Percentiles rank a stretch among this genome's conserved stretches.
Conservation (phyloP, 1,140 invertebrate species). For the Schlechtendalia chinensis region DNA sequence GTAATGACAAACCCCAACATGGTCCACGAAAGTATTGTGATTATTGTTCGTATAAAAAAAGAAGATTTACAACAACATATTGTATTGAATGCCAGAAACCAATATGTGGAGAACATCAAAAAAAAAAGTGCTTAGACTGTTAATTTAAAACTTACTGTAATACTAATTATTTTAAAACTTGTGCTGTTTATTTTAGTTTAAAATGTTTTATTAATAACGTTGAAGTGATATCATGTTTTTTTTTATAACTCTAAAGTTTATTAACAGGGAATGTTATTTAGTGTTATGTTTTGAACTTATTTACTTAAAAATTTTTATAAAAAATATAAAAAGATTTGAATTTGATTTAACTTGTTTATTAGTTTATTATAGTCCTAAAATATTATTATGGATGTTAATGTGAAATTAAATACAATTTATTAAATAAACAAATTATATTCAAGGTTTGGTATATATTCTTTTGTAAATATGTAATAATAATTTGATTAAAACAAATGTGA, state of each 20-base stretch:
- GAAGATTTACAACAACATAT: constrained; percentile 49
- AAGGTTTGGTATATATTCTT: no score
- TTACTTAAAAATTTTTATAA: no score
- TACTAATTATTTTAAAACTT: not conserved
- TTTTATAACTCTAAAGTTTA: not conserved
- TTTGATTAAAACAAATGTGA: not conserved
- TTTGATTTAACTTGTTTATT: no score
- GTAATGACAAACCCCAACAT: constrained; percentile 1
- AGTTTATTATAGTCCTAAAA: no score
- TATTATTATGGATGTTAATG: no score
- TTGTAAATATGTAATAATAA: no score
- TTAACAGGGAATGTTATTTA: not conserved
- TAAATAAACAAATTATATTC: no score
- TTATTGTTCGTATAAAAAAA: constrained; percentile 50
- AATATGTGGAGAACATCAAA: constrained; percentile 45
- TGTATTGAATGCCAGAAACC: constrained; percentile 37
- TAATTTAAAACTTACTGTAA: not conserved
- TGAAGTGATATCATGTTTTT: not conserved
- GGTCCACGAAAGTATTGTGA: constrained; percentile 49
- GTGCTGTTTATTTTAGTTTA: not conserved
- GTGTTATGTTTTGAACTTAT: no score
- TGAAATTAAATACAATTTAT: no score
- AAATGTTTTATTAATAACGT: no score
- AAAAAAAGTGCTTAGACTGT: constrained; percentile 46
- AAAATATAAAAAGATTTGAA: no score